Evolutionary conservation across 2,888 invertebrate genomes (phyloP).

Genomic region (Nemotelus pantherinus): DNA sequence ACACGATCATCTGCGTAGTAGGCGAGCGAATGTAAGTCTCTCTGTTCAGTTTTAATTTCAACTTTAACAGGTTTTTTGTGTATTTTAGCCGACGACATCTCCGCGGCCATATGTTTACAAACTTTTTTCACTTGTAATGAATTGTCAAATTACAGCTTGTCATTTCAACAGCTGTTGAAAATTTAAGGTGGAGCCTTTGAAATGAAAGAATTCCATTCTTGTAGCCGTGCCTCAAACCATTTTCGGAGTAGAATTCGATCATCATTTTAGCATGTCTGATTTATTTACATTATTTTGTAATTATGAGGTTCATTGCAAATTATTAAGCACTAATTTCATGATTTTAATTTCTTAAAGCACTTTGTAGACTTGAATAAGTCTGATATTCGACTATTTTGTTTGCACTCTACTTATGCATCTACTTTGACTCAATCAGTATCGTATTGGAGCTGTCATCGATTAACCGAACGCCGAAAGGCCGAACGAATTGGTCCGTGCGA

Average conservation of each 20-base stretch:
- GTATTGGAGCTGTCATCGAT: constrained; percentile 18
- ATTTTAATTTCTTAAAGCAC: no score
- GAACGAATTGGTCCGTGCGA: constrained; percentile 23
- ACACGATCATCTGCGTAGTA: constrained; percentile 71
- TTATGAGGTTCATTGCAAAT: no score
- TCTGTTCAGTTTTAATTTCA: constrained; percentile 61
- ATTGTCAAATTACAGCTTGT: neutral
- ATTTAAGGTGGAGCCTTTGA: no score
- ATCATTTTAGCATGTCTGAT: no score
- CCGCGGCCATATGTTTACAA: neutral
- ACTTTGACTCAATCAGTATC: constrained; percentile 26
- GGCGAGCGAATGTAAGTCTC: constrained; percentile 67
- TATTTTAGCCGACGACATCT: constrained; percentile 22
- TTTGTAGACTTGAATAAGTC: no score
- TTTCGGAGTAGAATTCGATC: no score
- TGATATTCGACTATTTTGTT: neutral
- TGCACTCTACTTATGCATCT: neutral
- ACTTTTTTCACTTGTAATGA: neutral
- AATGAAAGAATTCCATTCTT: no score
- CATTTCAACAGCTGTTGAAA: no score
- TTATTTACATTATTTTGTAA: no score
- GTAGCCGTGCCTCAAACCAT: no score
- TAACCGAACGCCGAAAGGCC: constrained; percentile 11
- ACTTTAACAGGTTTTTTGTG: neutral
- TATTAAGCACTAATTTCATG: no score